Base-by-base conservation (phyloP, 2,797 vertebrate genomes). In the Lithobates sylvaticus region DNA sequence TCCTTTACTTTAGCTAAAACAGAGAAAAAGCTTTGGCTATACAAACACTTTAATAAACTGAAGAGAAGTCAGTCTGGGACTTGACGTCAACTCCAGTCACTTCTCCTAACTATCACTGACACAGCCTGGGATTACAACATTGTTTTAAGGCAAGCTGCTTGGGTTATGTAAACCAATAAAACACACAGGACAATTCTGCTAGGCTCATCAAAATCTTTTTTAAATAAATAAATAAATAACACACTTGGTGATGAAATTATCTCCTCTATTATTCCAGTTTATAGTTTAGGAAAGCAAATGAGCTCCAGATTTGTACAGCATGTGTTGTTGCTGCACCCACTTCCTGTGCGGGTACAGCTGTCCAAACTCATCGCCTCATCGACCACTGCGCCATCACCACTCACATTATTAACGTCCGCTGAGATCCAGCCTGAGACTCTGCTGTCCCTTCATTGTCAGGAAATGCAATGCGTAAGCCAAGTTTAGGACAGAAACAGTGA, bases 291-390 rank as follows among this genome's bases (percentile, higher is more conserved):
- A 82, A 81, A 83, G 67, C 61, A 83, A 67, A 87, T 69, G 69
- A 78, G 88, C 88, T 82, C 71, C 88, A 26, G 39, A 83, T 91
- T 90, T 91, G 91, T 78, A 88, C 89, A 87, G 88, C 86, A 89
- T 65, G 89, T 90, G 91, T 91, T 94, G 91, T 91, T 91, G 91
- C 93, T 94, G 94, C 94, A 93, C 93, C 95, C 94, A 94, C 95
- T 96, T 97, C 95, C 96, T 95, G 92, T 92, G 92, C 27, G 92
- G 93, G 92, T 96, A 94, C 96, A 97, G 97, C 96, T 97, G 96
- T 96, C 91, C 94, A 96, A 97, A 96, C 91, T 90, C 92, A 89
- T 91, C 90, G 91, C 92, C 94, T 95, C 95, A 94, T 91, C 91
- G 87, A 84, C 70, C 91, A 92, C 93, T 91, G 88, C 81, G 95